phyloP scores from a whole-genome alignment of 2,113 vertebrate genomes.

The Galbula dea region DNA sequence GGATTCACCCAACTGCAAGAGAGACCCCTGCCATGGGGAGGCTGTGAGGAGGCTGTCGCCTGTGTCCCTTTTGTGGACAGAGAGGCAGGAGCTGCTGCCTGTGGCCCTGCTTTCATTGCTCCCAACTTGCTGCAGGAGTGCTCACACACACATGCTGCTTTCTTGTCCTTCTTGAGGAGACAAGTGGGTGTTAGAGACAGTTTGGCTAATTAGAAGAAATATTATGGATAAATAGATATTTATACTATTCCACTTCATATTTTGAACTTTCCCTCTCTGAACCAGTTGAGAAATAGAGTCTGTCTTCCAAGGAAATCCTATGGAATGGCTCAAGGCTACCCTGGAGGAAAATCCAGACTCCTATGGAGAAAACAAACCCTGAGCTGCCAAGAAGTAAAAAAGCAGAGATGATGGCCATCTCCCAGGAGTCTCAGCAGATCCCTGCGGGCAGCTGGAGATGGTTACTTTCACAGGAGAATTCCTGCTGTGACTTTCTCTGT shows the following conservation, averaged over 20 bases:
- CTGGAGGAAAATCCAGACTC: not conserved
- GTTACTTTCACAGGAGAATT: not conserved
- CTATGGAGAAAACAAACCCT: not conserved
- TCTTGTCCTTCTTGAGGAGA: not conserved
- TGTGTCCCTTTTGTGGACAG: fast-evolving
- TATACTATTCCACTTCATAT: not conserved
- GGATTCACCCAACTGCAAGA: not conserved
- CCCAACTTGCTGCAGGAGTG: fast-evolving
- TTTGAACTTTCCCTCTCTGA: not conserved
- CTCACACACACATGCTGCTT: not conserved
- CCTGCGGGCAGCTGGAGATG: not conserved
- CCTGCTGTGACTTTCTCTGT: not conserved
- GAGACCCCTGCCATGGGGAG: fast-evolving
- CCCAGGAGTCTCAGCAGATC: not conserved
- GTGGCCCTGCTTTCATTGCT: not conserved
- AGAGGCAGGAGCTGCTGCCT: not conserved
- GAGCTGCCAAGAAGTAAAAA: not conserved
- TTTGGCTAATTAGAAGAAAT: not conserved
- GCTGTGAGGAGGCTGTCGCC: not conserved
- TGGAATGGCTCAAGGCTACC: not conserved
- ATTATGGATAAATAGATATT: not conserved
- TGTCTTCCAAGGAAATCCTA: not conserved
- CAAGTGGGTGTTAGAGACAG: not conserved
- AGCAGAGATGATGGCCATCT: not conserved
- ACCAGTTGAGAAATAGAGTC: not conserved